phyloP scores from a whole-genome alignment of 1,140 invertebrate species.

The Hydropsyche tenuis region DNA sequence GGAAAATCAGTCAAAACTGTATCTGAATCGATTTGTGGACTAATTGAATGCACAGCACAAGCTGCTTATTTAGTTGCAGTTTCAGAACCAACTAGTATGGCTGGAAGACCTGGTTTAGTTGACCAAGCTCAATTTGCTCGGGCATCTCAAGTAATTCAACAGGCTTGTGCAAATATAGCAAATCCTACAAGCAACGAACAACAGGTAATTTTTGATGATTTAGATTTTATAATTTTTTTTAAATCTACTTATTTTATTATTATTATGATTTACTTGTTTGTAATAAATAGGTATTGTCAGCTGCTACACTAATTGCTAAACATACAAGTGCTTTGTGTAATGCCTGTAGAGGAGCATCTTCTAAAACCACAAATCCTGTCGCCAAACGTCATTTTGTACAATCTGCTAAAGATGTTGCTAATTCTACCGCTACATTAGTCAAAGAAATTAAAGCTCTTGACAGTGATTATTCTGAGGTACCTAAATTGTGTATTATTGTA shows the following conservation, averaged over 20 bases:
- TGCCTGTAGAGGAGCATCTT: slow-evolving; percentile 90
- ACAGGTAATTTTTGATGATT: slow-evolving; percentile 63
- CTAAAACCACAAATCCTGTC: slow-evolving; percentile 89
- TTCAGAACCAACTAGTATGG: slow-evolving; percentile 88
- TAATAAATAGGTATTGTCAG: slow-evolving; percentile 74
- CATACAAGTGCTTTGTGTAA: slow-evolving; percentile 96
- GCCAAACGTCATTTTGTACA: slow-evolving; percentile 97
- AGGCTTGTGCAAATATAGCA: slow-evolving; percentile 82
- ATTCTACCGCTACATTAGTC: slow-evolving; percentile 92
- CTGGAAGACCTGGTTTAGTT: slow-evolving; percentile 89
- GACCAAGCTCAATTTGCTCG: slow-evolving; percentile 90
- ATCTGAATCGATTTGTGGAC: slow-evolving; percentile 85
- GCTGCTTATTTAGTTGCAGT: slow-evolving; percentile 92
- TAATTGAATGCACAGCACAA: slow-evolving; percentile 94
- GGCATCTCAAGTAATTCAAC: slow-evolving; percentile 87
- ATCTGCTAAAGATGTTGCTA: slow-evolving; percentile 96
- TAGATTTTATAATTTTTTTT: not conserved
- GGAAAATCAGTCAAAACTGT: slow-evolving; percentile 85
- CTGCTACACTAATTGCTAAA: slow-evolving; percentile 94
- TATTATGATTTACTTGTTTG: not conserved
- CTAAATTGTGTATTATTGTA: not conserved
- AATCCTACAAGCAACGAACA: slow-evolving; percentile 82
- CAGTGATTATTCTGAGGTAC: slow-evolving; percentile 76
- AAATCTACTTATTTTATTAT: too few species aligned
- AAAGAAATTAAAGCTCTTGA: slow-evolving; percentile 95